Evolutionary conservation across 1,140 invertebrate species (phyloP), one percentile per base, ranked within the genome.

Genomic region (Drosophila bipectinata): DNA sequence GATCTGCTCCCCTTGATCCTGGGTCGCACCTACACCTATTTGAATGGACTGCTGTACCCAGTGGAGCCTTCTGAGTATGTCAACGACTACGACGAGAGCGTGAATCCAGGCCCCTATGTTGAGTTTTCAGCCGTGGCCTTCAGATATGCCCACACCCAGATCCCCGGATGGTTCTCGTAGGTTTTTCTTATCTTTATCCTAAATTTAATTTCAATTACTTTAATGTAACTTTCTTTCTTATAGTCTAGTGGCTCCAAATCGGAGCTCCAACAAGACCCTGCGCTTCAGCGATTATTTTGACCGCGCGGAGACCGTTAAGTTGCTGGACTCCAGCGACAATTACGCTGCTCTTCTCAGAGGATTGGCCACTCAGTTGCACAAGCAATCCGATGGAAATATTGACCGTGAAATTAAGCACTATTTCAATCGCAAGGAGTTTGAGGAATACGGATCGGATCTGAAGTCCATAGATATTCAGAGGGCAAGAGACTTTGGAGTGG

Each of bases 401-500:
- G 95, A 95, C 73, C 93, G 92, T 59, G 96, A 97, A 91, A 94
- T 98, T 8, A 97, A 96, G 1, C 93, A 96, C 71, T 96, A 94
- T 90, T 92, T 98, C 7, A 96, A 97, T 92, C 93, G 93, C 52
- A 93, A 94, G 32, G 93, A 94, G n/a, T 82, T 80, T 8, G 75
- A 91, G 44, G 83, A 88, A 5, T 91, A 62, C 28, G 90, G 90
- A 0, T 62, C 71, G 6, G 98, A 98, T 93, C 92, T 98, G 21
- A 94, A 95, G 37, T 94, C 97, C 0, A 94, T 95, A 18, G 97
- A 98, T 76, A 96, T 98, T 51, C 96, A 98, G 82, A 94, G 98
- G 88, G 96, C 96, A 48, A 93, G 98, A 30, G 98, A 99, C 92
- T 97, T 98, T 84, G 97, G 96, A 24, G 91, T 98, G 1, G 95